phyloP scores from a whole-genome alignment of 2,113 vertebrate species.

The Bos javanicus region DNA sequence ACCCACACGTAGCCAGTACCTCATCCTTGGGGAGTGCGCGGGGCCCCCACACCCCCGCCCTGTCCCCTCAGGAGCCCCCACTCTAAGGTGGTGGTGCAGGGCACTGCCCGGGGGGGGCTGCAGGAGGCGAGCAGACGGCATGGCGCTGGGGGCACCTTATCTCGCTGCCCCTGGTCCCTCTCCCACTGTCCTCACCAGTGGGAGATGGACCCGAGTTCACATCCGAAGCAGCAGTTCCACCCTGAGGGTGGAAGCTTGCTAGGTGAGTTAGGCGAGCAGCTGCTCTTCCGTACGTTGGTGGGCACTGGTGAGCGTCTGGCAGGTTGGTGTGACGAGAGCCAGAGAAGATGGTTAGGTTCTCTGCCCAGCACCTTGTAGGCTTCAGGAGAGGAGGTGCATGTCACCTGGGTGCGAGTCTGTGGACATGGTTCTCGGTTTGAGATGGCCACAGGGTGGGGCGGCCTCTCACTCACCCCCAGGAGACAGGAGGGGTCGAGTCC shows the following conservation, averaged over 20 bases:
- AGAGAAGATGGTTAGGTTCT: neutral
- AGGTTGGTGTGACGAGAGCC: neutral
- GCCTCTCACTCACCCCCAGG: neutral
- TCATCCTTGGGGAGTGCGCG: neutral
- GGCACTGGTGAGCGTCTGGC: neutral
- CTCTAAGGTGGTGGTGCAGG: neutral
- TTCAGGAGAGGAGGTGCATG: neutral
- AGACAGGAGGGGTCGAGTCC: neutral
- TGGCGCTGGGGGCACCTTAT: neutral
- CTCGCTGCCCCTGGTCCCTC: neutral
- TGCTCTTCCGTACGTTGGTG: rapidly evolving
- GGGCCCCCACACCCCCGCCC: rapidly evolving
- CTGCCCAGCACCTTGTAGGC: neutral
- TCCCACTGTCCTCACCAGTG: neutral
- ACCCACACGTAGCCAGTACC: neutral
- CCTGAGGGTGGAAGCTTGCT: neutral
- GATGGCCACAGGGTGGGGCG: neutral
- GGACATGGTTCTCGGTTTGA: neutral
- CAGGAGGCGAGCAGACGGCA: neutral
- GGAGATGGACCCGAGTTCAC: too few species aligned
- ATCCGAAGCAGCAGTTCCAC: neutral
- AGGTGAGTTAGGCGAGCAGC: neutral
- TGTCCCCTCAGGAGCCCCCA: neutral
- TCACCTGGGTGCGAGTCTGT: neutral
- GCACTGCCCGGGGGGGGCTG: neutral